Base-by-base conservation (phyloP, 2,888 invertebrate species). In the Entomobrya proxima region DNA sequence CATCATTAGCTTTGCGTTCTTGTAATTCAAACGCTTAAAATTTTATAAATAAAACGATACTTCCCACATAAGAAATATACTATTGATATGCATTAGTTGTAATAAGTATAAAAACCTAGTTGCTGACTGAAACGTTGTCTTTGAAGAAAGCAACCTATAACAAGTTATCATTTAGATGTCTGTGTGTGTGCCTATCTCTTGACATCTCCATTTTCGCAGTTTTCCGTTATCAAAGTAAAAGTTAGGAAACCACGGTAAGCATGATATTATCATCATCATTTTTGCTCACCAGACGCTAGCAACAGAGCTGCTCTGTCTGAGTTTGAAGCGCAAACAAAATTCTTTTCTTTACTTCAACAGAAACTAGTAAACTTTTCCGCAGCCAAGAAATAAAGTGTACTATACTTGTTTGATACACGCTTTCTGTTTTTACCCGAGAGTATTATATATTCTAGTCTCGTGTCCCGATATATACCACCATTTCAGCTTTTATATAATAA, bases 241-340 rank as follows among this genome's bases (percentile, higher is more conserved):
- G 77, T 77, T 77, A 77, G 61, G 47, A 77, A 75, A 77, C 47
- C 79, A 67, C 7, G 7, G 2, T 44, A 44, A 13, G 21, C 44
- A 44, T 44, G 24, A 24, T 24, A 44, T 15, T 69, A 69, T 13
- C 24, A 40, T 69, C 44, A 69, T 69, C 37, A 37, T 32, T 37
- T 37, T 64, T 37, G n/a, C 37, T n/a, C 21, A 18, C 13, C 37
- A 64, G 4, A n/a, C n/a, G 7, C 9, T 40, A 15, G 9, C 44
- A 7, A 11, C 44, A 40, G 7, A 40, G 44, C 15, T 13, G 9
- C 15, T 40, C 7, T 13, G 13, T 11, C 44, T 13, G 44, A 40
- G 13, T 7, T 40, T 11, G 44, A 40, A 40, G 44, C 7, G 44
- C 7, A 40, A 11, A 40, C 15, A 15, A 40, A 40, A 40, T 40